These are phyloP conservation scores for Lacanobia wlatinum DNA, from an alignment of 2,888 invertebrate species.

Conservation along the genomic window DNA sequence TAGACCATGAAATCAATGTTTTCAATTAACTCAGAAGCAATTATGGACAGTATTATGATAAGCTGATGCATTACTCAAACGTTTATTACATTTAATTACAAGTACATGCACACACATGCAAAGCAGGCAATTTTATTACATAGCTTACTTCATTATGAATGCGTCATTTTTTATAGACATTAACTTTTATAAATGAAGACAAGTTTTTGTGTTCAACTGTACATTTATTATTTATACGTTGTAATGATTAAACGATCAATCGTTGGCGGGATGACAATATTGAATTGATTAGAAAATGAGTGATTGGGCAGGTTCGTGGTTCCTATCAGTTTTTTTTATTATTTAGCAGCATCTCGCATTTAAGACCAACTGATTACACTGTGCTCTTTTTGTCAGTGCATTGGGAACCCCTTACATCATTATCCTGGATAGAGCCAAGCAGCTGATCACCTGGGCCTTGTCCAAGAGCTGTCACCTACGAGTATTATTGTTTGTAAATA, in stretches of 20 bases:
- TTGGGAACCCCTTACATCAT: background rate
- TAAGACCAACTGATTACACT: background rate
- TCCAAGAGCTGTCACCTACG: constrained; percentile 43
- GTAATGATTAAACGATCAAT: constrained; percentile 14
- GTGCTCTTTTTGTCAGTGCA: background rate
- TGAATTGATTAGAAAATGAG: background rate
- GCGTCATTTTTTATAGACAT: constrained; percentile 20
- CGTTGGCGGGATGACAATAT: constrained; percentile 22
- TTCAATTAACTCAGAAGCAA: constrained; percentile 4
- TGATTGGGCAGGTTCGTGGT: constrained; percentile 6
- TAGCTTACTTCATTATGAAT: background rate
- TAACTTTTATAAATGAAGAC: constrained; percentile 10
- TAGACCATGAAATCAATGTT: constrained; percentile 3
- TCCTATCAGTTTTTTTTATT: background rate
- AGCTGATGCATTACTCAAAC: constrained; percentile 14
- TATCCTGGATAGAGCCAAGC: constrained; percentile 2
- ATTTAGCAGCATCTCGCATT: background rate
- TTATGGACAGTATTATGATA: constrained; percentile 3
- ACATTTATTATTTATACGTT: constrained; percentile 15
- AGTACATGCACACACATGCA: constrained; percentile 16
- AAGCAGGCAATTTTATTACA: background rate
- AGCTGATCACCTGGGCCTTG: constrained; percentile 24
- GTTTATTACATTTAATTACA: constrained; percentile 21
- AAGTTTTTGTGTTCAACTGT: constrained; percentile 10
- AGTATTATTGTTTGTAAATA: constrained; percentile 44